These are phyloP conservation scores for Carterocephalus palaemon DNA, from an alignment of 2,888 invertebrate species.

Conservation along the genomic window DNA sequence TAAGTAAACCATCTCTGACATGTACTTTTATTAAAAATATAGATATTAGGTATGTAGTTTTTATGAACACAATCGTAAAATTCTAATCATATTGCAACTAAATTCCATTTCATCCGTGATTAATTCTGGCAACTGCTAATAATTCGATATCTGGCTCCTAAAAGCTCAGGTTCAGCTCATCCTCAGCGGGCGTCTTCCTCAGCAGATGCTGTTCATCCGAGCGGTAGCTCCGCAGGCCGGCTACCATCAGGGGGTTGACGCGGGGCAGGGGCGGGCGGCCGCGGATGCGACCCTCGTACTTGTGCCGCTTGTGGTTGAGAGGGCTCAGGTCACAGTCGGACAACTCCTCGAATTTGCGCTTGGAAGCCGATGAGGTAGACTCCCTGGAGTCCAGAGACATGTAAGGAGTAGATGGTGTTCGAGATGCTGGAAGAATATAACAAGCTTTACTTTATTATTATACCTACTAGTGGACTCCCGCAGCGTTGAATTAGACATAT, in stretches of 20 bases:
- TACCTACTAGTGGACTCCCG: too few relatives aligned
- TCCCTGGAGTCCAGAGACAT: constrained; percentile 43
- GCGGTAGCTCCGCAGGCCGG: constrained; percentile 44
- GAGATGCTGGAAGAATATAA: constrained; percentile 1
- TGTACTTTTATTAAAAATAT: too few relatives aligned
- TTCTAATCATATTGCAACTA: too few relatives aligned
- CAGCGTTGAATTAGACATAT: too few relatives aligned
- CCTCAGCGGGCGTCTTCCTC: constrained; percentile 44
- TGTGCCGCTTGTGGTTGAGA: constrained; percentile 63
- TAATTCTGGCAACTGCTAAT: too few relatives aligned
- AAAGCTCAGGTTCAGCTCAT: constrained; percentile 55
- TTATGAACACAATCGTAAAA: too few relatives aligned
- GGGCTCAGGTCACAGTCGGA: constrained; percentile 60
- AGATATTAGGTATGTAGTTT: too few relatives aligned
- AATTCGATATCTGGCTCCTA: constrained; percentile 33
- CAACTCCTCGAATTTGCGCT: constrained; percentile 58
- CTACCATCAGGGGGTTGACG: constrained; percentile 45
- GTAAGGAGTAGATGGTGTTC: constrained; percentile 51
- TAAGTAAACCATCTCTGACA: too few relatives aligned
- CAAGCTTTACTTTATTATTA: neutral
- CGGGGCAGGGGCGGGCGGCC: constrained; percentile 64
- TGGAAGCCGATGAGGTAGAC: constrained; percentile 53
- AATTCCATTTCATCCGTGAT: too few relatives aligned
- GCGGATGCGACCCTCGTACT: constrained; percentile 60
- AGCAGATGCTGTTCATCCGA: constrained; percentile 55